Base-by-base conservation (phyloP, 2,888 invertebrate species). In the Hirtodrosophila cameraria region DNA sequence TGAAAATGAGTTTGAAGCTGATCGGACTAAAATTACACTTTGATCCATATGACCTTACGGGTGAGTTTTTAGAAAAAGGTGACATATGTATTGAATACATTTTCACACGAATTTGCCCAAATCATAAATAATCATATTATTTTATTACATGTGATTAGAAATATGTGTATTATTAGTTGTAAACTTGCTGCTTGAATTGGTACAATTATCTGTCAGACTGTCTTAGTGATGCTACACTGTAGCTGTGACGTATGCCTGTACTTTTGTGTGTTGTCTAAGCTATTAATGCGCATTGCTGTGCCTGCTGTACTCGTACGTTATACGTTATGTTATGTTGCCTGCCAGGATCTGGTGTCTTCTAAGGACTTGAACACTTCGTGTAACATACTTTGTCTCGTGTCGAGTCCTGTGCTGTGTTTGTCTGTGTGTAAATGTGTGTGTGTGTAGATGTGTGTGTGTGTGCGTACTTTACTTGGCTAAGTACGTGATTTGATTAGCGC, bases 401-500 rank as follows among this genome's bases (percentile, higher is more conserved):
- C n/a, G n/a, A n/a, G n/a, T n/a, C n/a, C n/a, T n/a, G 36, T 18
- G 23, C 23, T 25, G 28, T 31, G 11, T 45, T 30, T 9, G 12
- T 12, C 7, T 16, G 23, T 39, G 20, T 36, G 41, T n/a, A n/a
- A n/a, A n/a, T 41, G 33, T 46, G 15, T 45, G 45, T 42, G 13
- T 13, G 23, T 33, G 30, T 46, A 3, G 25, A n/a, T 28, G 43
- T 46, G 33, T 48, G 43, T 13, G 36, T 33, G 4, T 66, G 31
- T 59, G 35, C 75, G 78, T 78, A 78, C 78, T 86, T 83, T 78
- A 83, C 82, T 83, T 86, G 73, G 78, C 82, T 83, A 83, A 83
- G 87, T 83, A 83, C 82, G 82, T 83, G 82, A 86, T 83, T 83
- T 83, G 87, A 83, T 83, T 83, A 83, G 82, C 71, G 82, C 73